Evolutionary conservation across 2,888 invertebrate genomes (phyloP), one percentile per base, ranked within the genome.

Genomic region (Spilarctia lutea): DNA sequence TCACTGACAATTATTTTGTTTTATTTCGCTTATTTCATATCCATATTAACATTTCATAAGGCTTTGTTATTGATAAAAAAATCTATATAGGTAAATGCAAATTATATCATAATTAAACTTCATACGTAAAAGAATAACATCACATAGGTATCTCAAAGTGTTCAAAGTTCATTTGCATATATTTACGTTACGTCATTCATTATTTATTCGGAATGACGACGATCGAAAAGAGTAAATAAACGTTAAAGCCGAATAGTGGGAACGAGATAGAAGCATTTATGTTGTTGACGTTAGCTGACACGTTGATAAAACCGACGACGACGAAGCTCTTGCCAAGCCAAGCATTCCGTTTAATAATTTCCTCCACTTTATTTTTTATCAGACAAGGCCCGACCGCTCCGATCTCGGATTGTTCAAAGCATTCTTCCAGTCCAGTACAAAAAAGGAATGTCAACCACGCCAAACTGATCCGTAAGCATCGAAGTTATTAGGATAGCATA

Each of bases 381-480:
- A 83, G 79, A 81, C 85, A 85, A 85, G 79, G 86, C 81, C 79
- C 85, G 83, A 81, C 83, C 76, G 82, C 84, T 79, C 82, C 85
- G 83, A 83, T 85, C 86, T 86, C 84, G 82, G 85, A 84, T 82
- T 81, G 74, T 78, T 81, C 84, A 84, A 85, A 85, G 86, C 85
- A 84, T 84, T 83, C 85, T 75, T 79, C 74, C 78, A 79, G 71
- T 80, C 76, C 78, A 75, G 81, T 85, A 89, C 87, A 90, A 91
- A 93, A 91, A 91, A 91, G 92, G 93, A 94, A 94, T 93, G 91
- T 91, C 89, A 94, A 93, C 91, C 91, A 95, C 92, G 94, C 94
- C 88, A 94, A 95, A 94, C 91, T 94, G 94, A 92, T 94, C 95
- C 93, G 93, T 94, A 95, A 94, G 94, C 93, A 94, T 94, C 91